These are phyloP conservation scores for Nannoperca obscura DNA, from an alignment of 2,797 vertebrate species.

Conservation along the genomic window DNA sequence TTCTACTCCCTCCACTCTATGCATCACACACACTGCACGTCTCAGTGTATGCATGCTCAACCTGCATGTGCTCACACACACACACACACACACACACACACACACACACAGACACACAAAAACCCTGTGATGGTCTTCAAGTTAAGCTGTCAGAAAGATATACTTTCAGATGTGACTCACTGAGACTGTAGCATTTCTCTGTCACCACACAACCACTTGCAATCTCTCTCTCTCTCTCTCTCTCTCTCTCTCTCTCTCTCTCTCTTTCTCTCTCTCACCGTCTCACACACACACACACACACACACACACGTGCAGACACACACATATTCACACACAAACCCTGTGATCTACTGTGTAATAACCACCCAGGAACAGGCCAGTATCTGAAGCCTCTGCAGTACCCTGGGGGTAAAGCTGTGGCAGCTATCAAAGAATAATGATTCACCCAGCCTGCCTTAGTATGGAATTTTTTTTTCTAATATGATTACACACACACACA, in stretches of 20 bases:
- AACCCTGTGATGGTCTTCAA: no score
- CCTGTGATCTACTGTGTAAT: constrained; percentile 44
- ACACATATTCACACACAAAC: neutral
- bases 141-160: constrained; percentile 30
- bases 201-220: constrained; percentile 10
- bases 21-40: neutral
- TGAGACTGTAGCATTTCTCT: constrained; percentile 6
- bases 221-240: neutral
- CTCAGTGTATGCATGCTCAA: neutral
- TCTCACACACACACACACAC: neutral
- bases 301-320: constrained; percentile 9
- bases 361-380: constrained; percentile 40
- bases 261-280: neutral
- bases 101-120: neutral
- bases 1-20: constrained; percentile 8
- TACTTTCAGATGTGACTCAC: constrained; percentile 25
- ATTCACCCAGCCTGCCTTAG: constrained; percentile 44
- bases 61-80: neutral
- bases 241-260: neutral
- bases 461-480: constrained; percentile 33
- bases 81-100: neutral
- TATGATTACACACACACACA: constrained; percentile 9
- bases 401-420: constrained; percentile 40
- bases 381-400: constrained; percentile 49
- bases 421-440: constrained; percentile 56